Evolutionary conservation across 2,113 vertebrate species (phyloP).

Genomic region (Brachirus orientalis): DNA sequence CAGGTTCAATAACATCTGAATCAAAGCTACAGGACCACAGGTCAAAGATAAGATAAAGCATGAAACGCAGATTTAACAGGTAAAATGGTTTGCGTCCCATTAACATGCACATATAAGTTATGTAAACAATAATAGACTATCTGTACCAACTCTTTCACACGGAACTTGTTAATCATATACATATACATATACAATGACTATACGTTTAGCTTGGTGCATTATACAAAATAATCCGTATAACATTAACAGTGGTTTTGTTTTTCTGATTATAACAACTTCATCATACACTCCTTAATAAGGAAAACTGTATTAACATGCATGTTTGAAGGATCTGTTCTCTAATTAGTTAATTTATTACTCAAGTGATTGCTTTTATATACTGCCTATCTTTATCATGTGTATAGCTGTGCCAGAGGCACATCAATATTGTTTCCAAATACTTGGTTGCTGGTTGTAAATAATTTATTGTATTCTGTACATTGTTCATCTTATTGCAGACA

Average conservation of each 20-base stretch:
- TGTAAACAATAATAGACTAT: too few relatives aligned
- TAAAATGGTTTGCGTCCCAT: neutral
- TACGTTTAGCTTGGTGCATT: too few relatives aligned
- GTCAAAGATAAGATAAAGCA: neutral
- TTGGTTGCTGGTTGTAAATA: constrained; percentile 26
- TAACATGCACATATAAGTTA: too few relatives aligned
- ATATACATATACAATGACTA: too few relatives aligned
- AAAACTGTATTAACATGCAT: neutral
- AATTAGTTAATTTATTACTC: constrained; percentile 14
- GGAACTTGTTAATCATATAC: too few relatives aligned
- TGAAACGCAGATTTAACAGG: neutral
- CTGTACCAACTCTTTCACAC: too few relatives aligned
- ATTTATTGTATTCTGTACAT: neutral
- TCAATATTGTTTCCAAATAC: constrained; percentile 31
- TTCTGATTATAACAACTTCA: too few relatives aligned
- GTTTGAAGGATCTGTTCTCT: neutral
- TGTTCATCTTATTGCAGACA: too few relatives aligned
- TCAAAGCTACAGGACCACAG: neutral
- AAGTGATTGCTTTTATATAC: neutral
- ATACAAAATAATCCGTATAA: too few relatives aligned
- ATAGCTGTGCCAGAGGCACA: constrained; percentile 23
- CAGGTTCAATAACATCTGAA: neutral
- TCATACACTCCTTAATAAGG: neutral
- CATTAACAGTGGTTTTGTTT: too few relatives aligned
- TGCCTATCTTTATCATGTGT: constrained; percentile 16